A percentile compares a stretch with the other conserved stretches of the same genome.
Evolutionary conservation across 1,140 invertebrate species (phyloP).

Genomic region (Temnothorax nylanderi): DNA sequence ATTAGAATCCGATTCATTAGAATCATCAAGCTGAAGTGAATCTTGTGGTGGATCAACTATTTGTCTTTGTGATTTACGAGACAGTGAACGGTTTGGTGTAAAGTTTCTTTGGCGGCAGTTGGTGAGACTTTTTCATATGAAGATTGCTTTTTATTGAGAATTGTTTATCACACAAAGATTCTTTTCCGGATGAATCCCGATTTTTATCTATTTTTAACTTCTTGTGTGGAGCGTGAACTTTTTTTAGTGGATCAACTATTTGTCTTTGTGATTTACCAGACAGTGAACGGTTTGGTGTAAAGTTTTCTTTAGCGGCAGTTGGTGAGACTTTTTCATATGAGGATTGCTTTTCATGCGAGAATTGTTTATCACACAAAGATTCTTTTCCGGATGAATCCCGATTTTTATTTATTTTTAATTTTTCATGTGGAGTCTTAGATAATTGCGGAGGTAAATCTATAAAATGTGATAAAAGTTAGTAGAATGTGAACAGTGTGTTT

Average conservation of each 20-base stretch:
- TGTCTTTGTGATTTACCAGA: background rate
- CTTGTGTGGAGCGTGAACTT: no score
- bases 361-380: background rate
- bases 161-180: background rate
- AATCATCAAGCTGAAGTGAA: background rate
- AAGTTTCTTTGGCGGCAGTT: background rate
- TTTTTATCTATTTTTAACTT: background rate
- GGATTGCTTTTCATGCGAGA: background rate
- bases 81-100: background rate
- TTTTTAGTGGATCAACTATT: no score
- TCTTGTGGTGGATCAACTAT: no score
- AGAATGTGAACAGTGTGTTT: background rate
- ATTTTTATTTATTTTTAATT: background rate
- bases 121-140: background rate
- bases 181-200: background rate
- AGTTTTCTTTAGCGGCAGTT: background rate
- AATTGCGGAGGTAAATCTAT: conserved; percentile 1
- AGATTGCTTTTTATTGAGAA: background rate
- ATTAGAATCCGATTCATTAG: background rate
- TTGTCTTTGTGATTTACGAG: background rate
- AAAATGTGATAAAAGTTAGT: conserved; percentile 22
- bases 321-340: background rate
- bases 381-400: background rate
- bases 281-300: background rate
- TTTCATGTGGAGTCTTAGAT: background rate